Conservation (phyloP, 1,140 invertebrate genomes). For the Eupristina koningsbergeri region DNA sequence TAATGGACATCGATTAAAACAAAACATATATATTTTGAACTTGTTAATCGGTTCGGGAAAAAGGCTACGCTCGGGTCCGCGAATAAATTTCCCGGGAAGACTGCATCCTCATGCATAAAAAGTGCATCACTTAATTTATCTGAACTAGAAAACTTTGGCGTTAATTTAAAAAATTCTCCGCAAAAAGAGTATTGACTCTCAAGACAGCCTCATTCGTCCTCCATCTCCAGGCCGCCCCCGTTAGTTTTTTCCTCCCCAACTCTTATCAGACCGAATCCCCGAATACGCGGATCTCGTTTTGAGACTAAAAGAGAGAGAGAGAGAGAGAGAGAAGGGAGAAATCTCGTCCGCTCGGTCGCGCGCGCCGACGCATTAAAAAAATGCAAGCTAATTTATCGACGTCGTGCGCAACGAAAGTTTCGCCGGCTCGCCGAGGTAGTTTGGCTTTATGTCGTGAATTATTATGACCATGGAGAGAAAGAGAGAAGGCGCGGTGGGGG, state of each 20-base stretch:
- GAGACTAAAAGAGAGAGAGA: background rate
- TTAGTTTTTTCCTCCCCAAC: constrained; percentile 38
- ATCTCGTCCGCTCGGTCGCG: background rate
- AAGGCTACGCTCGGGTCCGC: background rate
- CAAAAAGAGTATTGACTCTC: constrained; percentile 48
- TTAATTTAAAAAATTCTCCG: constrained; percentile 43
- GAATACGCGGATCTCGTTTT: background rate
- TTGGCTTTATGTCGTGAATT: constrained; percentile 71
- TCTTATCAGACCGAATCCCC: constrained; percentile 14
- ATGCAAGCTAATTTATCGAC: constrained; percentile 68
- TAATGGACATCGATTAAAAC: background rate
- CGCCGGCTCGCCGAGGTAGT: constrained; percentile 60
- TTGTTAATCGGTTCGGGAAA: background rate
- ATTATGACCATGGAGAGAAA: constrained; percentile 59
- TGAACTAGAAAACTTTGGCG: constrained; percentile 37
- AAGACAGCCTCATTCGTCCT: constrained; percentile 29
- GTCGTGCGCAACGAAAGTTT: constrained; percentile 62
- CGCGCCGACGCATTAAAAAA: constrained; percentile 62
- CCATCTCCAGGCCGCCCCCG: background rate
- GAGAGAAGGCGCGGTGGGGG: background rate
- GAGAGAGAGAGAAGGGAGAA: background rate
- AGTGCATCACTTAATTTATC: constrained; percentile 43
- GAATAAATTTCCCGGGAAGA: too few relatives aligned
- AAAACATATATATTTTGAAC: background rate
- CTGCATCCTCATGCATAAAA: constrained; percentile 26